A percentile compares a stretch with the other conserved stretches of the same genome.
Conservation (phyloP, 1,140 invertebrate species). For the Augochlora pura region DNA sequence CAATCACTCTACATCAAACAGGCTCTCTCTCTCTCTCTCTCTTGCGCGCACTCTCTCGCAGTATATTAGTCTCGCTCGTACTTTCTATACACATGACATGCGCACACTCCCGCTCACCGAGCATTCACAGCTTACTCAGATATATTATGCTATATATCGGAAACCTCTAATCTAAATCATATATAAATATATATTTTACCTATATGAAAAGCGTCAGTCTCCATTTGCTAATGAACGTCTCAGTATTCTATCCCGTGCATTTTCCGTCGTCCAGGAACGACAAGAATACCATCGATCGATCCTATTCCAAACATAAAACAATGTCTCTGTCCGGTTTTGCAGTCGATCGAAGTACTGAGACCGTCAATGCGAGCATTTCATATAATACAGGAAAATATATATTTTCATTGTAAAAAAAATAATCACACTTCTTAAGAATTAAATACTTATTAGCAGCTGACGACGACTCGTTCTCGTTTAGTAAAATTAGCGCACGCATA, state of each 20-base stretch:
- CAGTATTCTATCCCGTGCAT: constrained; percentile 55
- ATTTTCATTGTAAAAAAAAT: constrained; percentile 79
- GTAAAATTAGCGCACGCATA: constrained; percentile 73
- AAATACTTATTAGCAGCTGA: constrained; percentile 77
- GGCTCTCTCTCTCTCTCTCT: background rate
- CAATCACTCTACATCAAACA: background rate
- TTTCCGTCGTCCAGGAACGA: constrained; percentile 31
- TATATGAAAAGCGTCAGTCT: constrained; percentile 81
- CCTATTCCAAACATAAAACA: background rate
- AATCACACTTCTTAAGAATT: constrained; percentile 79
- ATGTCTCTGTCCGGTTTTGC: background rate
- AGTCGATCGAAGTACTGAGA: constrained; percentile 60
- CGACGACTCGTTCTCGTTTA: constrained; percentile 72
- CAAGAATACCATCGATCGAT: constrained; percentile 26
- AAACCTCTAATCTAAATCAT: constrained; percentile 76
- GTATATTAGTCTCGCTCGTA: background rate
- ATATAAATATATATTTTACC: constrained; percentile 80
- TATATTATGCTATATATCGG: constrained; percentile 68
- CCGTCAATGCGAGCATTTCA: constrained; percentile 75
- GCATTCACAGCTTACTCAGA: constrained; percentile 68
- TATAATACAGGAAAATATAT: constrained; percentile 80
- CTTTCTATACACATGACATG: constrained; percentile 21
- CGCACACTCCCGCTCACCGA: constrained; percentile 5
- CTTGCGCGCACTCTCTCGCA: background rate
- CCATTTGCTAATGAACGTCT: constrained; percentile 68